A percentile compares a stretch with the other conserved stretches of the same genome.
These are phyloP conservation scores for Oenanthe oenanthe DNA, from an alignment of 2,113 vertebrate species.

Conservation along the genomic window DNA sequence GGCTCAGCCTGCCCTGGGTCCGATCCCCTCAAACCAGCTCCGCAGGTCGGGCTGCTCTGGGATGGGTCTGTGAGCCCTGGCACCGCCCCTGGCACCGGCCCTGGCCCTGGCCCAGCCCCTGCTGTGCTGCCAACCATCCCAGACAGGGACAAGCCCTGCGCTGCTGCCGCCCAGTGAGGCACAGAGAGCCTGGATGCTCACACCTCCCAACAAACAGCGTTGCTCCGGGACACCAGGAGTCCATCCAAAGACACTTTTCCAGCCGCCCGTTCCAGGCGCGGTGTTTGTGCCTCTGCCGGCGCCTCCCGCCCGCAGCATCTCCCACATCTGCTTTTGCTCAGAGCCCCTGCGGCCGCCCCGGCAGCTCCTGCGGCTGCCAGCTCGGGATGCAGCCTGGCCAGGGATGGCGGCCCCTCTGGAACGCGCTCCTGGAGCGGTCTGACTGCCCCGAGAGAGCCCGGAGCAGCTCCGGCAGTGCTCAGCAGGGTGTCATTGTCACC, in stretches of 20 bases:
- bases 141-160: fast-evolving
- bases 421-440: fast-evolving
- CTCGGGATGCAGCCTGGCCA: fast-evolving
- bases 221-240: slow-evolving; percentile 15
- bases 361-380: background rate
- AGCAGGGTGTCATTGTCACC: background rate
- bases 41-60: background rate
- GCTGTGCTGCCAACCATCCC: fast-evolving
- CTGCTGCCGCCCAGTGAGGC: background rate
- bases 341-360: background rate
- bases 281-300: background rate
- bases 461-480: background rate
- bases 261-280: background rate
- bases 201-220: background rate
- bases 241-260: background rate
- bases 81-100: background rate
- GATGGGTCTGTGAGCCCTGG: background rate
- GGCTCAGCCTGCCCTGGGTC: background rate
- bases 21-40: background rate
- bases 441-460: background rate
- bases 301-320: background rate
- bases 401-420: background rate
- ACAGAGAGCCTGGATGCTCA: background rate
- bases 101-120: fast-evolving
- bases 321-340: slow-evolving; percentile 7